Conservation (phyloP, 2,113 vertebrate species). For the Lepus europaeus region DNA sequence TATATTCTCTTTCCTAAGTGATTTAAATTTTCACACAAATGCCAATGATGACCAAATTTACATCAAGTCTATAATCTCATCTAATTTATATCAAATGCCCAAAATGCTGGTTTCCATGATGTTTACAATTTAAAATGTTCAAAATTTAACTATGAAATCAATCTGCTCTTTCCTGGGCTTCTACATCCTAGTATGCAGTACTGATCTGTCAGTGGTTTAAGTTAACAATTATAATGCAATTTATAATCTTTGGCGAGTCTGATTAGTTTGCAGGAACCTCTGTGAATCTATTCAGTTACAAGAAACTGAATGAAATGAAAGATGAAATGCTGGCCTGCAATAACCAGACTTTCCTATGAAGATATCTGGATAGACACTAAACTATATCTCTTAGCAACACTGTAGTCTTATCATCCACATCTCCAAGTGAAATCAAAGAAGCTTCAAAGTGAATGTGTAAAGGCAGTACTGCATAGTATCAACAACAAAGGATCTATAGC, state of each 20-base stretch:
- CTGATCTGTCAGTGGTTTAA: not conserved
- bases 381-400: not conserved
- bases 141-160: conserved; percentile 26
- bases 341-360: not conserved
- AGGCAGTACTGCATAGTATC: not conserved
- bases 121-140: conserved; percentile 26
- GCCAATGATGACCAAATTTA: not conserved
- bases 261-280: not conserved
- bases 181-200: not conserved
- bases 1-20: not conserved
- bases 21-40: conserved; percentile 20
- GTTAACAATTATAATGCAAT: conserved; percentile 6
- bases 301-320: conserved; percentile 15
- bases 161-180: not conserved
- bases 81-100: conserved; percentile 21
- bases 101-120: not conserved
- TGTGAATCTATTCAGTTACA: not conserved
- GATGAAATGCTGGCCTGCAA: not conserved
- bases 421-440: not conserved
- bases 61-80: conserved; percentile 6
- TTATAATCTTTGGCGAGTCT: not conserved
- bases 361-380: not conserved
- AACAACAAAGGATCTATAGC: not conserved
- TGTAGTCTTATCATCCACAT: not conserved
- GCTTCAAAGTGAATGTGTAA: not conserved